phyloP scores from a whole-genome alignment of 2,888 invertebrate species.

The Drosophila atroscutellata region DNA sequence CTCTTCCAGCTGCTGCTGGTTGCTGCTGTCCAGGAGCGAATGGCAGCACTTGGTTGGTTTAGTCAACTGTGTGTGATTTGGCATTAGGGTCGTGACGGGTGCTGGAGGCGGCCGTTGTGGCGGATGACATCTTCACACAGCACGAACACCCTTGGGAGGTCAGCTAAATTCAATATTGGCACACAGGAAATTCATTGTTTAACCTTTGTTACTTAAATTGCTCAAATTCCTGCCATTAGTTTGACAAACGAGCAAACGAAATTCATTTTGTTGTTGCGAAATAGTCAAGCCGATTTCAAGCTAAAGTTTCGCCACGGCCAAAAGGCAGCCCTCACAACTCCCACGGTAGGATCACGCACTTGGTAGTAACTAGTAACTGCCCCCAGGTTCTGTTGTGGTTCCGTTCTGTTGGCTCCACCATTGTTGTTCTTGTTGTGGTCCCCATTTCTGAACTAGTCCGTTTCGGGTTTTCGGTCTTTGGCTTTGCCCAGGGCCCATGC shows the following conservation, averaged over 20 bases:
- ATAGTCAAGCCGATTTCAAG: slow-evolving; percentile 53
- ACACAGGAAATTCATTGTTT: slow-evolving; percentile 78
- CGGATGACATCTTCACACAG: slow-evolving; percentile 57
- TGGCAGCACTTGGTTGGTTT: slow-evolving; percentile 59
- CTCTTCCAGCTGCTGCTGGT: not conserved
- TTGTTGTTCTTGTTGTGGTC: slow-evolving; percentile 11
- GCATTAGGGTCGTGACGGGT: slow-evolving; percentile 7
- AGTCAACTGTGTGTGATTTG: slow-evolving; percentile 66
- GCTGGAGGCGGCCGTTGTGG: slow-evolving; percentile 3
- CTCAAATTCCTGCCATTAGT: slow-evolving; percentile 79
- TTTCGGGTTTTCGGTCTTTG: slow-evolving; percentile 37
- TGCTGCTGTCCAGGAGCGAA: slow-evolving; percentile 6
- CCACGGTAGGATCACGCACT: slow-evolving; percentile 45
- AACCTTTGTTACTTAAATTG: slow-evolving; percentile 81
- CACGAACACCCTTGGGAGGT: slow-evolving; percentile 19
- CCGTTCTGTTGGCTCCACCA: slow-evolving; percentile 12
- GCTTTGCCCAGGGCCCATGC: slow-evolving; percentile 33
- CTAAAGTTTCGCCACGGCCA: slow-evolving; percentile 55
- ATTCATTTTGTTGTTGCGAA: slow-evolving; percentile 72
- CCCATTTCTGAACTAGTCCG: slow-evolving; percentile 16
- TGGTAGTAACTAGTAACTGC: slow-evolving; percentile 36
- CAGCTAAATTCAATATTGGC: slow-evolving; percentile 75
- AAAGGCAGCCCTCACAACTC: slow-evolving; percentile 17
- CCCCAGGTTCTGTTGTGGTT: slow-evolving; percentile 60
- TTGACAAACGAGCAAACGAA: slow-evolving; percentile 79